Conservation (phyloP, 2,797 vertebrate genomes). For the Leptoclinus maculatus region DNA sequence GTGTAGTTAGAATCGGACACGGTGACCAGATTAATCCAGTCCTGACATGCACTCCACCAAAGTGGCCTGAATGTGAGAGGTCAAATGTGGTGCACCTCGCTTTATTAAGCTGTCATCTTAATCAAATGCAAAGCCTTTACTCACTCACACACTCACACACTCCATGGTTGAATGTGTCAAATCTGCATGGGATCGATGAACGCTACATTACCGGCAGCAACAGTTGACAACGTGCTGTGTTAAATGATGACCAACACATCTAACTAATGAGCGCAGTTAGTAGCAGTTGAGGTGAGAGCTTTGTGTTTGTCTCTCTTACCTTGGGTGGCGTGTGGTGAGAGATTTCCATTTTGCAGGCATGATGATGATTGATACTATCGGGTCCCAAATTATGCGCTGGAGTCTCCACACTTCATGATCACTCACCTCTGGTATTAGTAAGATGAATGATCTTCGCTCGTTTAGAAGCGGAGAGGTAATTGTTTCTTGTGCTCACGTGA, state of each 20-base stretch:
- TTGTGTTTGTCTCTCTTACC: conserved; percentile 38
- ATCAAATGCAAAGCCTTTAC: conserved; percentile 59
- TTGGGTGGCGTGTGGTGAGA: conserved; percentile 45
- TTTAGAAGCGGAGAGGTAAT: conserved; percentile 57
- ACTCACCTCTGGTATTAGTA: conserved; percentile 67
- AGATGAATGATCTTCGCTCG: conserved; percentile 71
- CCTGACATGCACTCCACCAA: conserved; percentile 15
- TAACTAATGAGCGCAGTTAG: conserved; percentile 65
- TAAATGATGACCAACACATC: conserved; percentile 63
- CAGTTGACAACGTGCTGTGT: conserved; percentile 41
- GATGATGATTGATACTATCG: conserved; percentile 75
- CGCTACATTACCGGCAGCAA: conserved; percentile 45
- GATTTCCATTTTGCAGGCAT: conserved; percentile 60
- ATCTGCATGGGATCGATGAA: conserved; percentile 59
- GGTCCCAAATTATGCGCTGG: conserved; percentile 52
- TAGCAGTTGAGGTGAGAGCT: conserved; percentile 23
- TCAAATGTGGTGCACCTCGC: conserved; percentile 56
- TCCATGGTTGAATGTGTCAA: conserved; percentile 57
- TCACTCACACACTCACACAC: conserved; percentile 28
- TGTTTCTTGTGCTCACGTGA: conserved; percentile 59
- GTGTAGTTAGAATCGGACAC: background rate
- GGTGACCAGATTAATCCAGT: conserved; percentile 36
- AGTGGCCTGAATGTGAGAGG: conserved; percentile 56
- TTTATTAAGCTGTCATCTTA: conserved; percentile 60
- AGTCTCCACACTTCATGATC: conserved; percentile 66